phyloP scores from a whole-genome alignment of 2,797 vertebrate genomes.

The Staurois parvus region DNA sequence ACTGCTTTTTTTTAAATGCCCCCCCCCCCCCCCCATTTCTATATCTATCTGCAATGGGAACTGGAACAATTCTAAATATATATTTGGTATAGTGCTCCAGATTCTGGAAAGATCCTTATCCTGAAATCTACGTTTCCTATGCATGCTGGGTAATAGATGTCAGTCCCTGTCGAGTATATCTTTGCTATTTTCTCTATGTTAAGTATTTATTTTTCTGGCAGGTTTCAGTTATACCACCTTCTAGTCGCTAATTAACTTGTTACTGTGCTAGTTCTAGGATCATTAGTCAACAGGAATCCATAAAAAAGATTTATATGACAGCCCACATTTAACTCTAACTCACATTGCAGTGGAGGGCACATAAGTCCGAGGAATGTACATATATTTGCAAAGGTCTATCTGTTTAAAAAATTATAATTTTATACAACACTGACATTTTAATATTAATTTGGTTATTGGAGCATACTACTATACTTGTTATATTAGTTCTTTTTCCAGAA shows the following conservation, averaged over 20 bases:
- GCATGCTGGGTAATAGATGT: no score
- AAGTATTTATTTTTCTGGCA: conserved; percentile 47
- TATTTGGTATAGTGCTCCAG: no score
- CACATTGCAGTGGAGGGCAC: background rate
- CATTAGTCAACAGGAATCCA: conserved; percentile 55
- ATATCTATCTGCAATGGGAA: background rate
- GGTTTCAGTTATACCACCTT: conserved; percentile 19
- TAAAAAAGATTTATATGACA: conserved; percentile 54
- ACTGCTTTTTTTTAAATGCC: no score
- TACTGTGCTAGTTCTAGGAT: conserved; percentile 46
- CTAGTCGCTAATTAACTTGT: conserved; percentile 58
- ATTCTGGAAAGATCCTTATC: no score
- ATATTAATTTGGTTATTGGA: no score
- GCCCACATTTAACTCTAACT: conserved; percentile 11
- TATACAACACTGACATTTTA: no score
- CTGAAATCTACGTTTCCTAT: no score
- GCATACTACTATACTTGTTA: no score
- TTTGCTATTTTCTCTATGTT: background rate
- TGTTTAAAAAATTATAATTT: no score
- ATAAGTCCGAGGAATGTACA: background rate
- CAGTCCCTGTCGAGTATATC: background rate
- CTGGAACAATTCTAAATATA: background rate
- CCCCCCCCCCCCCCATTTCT: no score
- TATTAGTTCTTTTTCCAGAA: no score
- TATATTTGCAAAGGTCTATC: no score